Base-by-base conservation (phyloP, 2,797 vertebrate species). In the Discoglossus pictus region DNA sequence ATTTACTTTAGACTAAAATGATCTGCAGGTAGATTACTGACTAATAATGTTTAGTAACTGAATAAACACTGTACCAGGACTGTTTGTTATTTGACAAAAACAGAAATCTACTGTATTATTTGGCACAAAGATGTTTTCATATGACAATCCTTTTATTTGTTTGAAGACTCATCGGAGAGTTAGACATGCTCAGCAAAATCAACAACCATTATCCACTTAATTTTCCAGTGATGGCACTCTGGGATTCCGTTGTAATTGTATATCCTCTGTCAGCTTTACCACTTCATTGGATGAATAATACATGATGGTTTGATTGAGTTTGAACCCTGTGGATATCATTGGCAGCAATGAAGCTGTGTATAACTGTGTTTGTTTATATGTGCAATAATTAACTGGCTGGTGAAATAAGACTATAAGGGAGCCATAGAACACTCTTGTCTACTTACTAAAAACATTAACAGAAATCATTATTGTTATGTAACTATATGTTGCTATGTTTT, bases 251-350 rank as follows among this genome's bases (percentile, higher is more conserved):
- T 51, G 61, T 64, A 71, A 71, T 71, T 63, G 54, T 35, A 58
- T 56, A 35, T 64, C 20, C 15, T n/a, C 54, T 21, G 38, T 42
- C 44, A 51, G 68, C 36, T 58, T 51, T 24, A 39, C 43, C 61
- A 64, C 36, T 71, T 71, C 36, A 58, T 64, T 71, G 60, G 24
- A 56, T 71, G 44, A 71, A 71, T 71, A 71, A 71, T 71, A 24
- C 43, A 71, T 71, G 52, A 17, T 50, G 11, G 23, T 63, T 70
- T 23, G 50, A 54, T 47, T 54, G 58, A 40, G 15, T 58, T 18
- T 56, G 46, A 51, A 63, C 36, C 36, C 60, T 42, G 17, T 47
- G 24, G 51, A 63, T 42, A 47, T 34, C 31, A 18, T n/a, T 53
- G 40, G 60, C 34, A 23, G 25, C 23, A 42, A 46, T 42, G 5